Percentiles rank a stretch among this genome's conserved stretches.
Conservation (phyloP, 2,797 vertebrate genomes). For the Chaetophractus vellerosus region DNA sequence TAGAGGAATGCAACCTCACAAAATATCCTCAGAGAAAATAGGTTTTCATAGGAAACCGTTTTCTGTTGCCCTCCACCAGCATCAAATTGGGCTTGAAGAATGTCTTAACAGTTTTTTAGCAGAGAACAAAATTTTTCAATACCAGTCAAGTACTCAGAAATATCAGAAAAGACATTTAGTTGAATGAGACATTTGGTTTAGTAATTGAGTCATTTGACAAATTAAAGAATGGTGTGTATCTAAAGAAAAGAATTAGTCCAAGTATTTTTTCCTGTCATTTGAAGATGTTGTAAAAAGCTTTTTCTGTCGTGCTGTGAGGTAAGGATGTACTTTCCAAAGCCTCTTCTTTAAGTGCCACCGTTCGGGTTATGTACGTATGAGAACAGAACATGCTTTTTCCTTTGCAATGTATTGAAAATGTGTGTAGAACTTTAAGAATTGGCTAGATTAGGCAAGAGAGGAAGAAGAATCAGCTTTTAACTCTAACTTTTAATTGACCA, state of each 20-base stretch:
- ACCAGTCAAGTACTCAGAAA: slow-evolving; percentile 10
- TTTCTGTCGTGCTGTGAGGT: neutral
- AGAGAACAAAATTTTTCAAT: neutral
- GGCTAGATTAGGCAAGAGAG: neutral
- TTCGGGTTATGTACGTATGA: neutral
- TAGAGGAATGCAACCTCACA: neutral
- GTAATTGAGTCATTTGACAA: slow-evolving; percentile 15
- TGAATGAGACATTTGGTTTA: neutral
- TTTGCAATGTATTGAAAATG: slow-evolving; percentile 7
- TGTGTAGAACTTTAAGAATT: neutral
- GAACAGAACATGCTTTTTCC: neutral
- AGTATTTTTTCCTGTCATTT: neutral
- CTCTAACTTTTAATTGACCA: neutral
- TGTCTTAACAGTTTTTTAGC: neutral
- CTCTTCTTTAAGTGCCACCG: neutral
- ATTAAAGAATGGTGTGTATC: neutral
- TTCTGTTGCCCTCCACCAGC: neutral
- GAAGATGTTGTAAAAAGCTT: neutral
- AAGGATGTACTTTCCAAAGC: neutral
- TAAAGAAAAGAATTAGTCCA: slow-evolving; percentile 11
- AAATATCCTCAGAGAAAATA: neutral
- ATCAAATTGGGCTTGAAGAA: neutral
- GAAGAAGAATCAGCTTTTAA: neutral
- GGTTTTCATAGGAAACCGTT: neutral
- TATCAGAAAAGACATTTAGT: slow-evolving; percentile 26